Conservation (phyloP, 2,888 invertebrate species). For the Dicranocentrus wangi region DNA sequence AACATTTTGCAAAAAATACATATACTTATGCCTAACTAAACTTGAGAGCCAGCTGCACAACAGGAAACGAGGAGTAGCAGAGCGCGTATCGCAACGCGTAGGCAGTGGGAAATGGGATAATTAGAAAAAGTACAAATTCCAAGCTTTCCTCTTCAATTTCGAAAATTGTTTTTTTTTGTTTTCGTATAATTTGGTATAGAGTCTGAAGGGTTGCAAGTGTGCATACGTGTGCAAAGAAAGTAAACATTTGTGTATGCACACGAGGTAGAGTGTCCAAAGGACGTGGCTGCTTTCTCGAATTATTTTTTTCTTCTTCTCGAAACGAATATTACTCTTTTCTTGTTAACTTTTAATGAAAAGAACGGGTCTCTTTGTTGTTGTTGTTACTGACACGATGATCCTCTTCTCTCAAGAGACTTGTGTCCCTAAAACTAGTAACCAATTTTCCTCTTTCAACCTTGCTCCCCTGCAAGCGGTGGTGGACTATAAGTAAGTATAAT, state of each 20-base stretch:
- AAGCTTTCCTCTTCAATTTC: neutral
- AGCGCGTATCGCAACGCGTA: no score
- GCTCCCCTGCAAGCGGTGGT: slow-evolving; percentile 7
- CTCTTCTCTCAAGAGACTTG: neutral
- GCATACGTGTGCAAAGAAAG: slow-evolving; percentile 40
- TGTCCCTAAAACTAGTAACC: neutral
- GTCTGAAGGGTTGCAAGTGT: neutral
- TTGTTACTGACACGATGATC: slow-evolving; percentile 7
- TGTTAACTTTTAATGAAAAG: slow-evolving; percentile 8
- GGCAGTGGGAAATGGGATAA: neutral
- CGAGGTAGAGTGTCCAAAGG: no score
- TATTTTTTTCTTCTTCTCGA: neutral
- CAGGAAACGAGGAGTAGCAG: neutral
- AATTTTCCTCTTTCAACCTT: slow-evolving; percentile 4
- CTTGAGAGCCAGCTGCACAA: neutral
- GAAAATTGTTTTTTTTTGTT: neutral
- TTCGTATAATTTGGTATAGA: neutral
- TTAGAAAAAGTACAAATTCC: neutral
- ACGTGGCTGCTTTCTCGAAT: slow-evolving; percentile 21
- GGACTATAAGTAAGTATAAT: neutral
- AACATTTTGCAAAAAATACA: neutral
- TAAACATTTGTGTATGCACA: neutral
- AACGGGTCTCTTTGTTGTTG: neutral
- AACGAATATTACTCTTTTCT: neutral
- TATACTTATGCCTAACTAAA: neutral